phyloP scores from a whole-genome alignment of 2,113 vertebrate species.

The Oceanodroma tethys region DNA sequence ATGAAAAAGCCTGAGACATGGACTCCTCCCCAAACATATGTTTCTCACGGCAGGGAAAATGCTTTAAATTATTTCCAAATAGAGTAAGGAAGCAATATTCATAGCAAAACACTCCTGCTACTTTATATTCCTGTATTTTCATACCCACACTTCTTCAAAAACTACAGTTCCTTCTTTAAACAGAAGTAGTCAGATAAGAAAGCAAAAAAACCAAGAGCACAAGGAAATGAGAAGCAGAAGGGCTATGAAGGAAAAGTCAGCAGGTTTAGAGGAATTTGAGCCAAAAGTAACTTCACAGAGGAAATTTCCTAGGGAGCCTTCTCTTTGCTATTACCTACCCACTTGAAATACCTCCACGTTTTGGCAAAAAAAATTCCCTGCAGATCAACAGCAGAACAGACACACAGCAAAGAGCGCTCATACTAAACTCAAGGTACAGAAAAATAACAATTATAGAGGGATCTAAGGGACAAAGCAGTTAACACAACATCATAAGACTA shows the following conservation, averaged over 20 bases:
- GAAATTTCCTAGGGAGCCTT: conserved; percentile 40
- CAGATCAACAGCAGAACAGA: background rate
- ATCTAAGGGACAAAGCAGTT: background rate
- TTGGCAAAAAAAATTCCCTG: background rate
- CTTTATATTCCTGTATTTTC: conserved; percentile 22
- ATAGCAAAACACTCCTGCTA: background rate
- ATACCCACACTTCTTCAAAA: background rate
- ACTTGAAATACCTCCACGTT: background rate
- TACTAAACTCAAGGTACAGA: background rate
- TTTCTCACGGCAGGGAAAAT: conserved; percentile 3
- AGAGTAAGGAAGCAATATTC: background rate
- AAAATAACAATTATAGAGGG: background rate
- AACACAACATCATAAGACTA: background rate
- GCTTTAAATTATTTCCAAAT: conserved; percentile 16
- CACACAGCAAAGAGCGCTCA: background rate
- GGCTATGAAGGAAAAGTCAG: background rate
- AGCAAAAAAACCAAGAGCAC: background rate
- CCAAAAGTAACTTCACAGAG: conserved; percentile 39
- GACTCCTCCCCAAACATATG: conserved; percentile 13
- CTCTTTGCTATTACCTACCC: background rate
- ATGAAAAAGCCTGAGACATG: background rate
- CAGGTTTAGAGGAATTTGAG: conserved; percentile 23
- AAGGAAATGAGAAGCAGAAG: conserved; percentile 25
- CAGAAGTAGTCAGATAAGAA: background rate
- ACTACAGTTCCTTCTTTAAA: background rate